Evolutionary conservation across 2,888 invertebrate species (phyloP).

Genomic region (Melinaea marsaeus): DNA sequence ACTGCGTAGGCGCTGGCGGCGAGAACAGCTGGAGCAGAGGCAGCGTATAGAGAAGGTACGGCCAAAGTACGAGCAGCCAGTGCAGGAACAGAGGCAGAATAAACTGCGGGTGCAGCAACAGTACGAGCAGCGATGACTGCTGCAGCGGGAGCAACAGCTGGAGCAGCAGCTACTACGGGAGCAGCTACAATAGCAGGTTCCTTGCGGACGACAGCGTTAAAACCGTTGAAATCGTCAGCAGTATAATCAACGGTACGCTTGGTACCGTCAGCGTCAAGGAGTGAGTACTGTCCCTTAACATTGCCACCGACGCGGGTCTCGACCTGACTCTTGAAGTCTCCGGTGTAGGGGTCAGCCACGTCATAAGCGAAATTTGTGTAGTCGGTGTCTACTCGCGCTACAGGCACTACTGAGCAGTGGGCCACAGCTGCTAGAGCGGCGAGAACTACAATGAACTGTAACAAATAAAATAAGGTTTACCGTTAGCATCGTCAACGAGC

Average conservation of each 20-base stretch:
- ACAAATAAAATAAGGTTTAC: constrained; percentile 15
- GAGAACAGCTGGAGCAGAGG: constrained; percentile 35
- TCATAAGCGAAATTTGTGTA: constrained; percentile 71
- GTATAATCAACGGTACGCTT: constrained; percentile 81
- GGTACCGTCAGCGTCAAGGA: constrained; percentile 79
- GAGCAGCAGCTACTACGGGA: constrained; percentile 46
- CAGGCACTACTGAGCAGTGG: constrained; percentile 69
- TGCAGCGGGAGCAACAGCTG: constrained; percentile 31
- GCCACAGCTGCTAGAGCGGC: constrained; percentile 63
- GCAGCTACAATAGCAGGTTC: constrained; percentile 55
- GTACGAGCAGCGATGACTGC: constrained; percentile 31
- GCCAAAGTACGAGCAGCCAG: constrained; percentile 38
- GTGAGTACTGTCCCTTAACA: constrained; percentile 76
- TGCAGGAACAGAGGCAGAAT: constrained; percentile 39
- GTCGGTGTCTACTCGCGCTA: constrained; percentile 54
- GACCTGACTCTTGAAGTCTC: constrained; percentile 77
- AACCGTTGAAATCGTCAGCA: constrained; percentile 64
- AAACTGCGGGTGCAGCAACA: constrained; percentile 34
- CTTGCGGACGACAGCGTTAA: constrained; percentile 77
- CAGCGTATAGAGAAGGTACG: constrained; percentile 35
- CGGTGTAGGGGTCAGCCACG: constrained; percentile 71
- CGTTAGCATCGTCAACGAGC: too few relatives aligned
- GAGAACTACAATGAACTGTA: constrained; percentile 63
- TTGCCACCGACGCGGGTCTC: constrained; percentile 81
- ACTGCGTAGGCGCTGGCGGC: constrained; percentile 34